Percentiles rank a stretch among this genome's conserved stretches.
phyloP scores from a whole-genome alignment of 2,797 vertebrate genomes.

The Arctocebus calabarensis region DNA sequence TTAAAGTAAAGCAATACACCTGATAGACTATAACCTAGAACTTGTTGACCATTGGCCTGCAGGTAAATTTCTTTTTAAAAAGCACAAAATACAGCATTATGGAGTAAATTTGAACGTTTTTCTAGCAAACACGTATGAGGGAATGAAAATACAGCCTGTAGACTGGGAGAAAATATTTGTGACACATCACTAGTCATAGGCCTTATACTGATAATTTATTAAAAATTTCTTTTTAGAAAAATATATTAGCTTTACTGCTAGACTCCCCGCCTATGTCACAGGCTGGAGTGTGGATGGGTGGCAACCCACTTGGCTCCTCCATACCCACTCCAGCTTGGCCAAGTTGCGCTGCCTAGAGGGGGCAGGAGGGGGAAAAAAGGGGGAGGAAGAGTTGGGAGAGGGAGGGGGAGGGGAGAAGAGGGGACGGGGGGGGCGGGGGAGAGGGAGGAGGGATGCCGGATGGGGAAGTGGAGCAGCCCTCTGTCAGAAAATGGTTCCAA shows the following conservation, averaged over 20 bases:
- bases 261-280: too few relatives aligned
- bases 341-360: too few relatives aligned
- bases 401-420: too few relatives aligned
- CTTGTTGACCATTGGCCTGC: neutral
- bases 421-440: too few relatives aligned
- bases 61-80: neutral
- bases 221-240: neutral
- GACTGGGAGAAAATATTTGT: neutral
- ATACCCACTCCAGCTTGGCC: too few relatives aligned
- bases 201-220: neutral
- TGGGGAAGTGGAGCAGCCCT: too few relatives aligned
- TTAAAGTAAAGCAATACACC: neutral
- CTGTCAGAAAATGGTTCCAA: constrained; percentile 90
- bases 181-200: neutral
- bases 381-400: too few relatives aligned
- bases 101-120: neutral
- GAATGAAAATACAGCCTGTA: neutral
- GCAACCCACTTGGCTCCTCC: too few relatives aligned
- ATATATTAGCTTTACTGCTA: too few relatives aligned
- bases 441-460: too few relatives aligned
- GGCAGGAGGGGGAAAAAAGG: too few relatives aligned
- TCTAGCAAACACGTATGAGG: neutral
- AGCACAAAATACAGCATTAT: neutral
- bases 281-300: too few relatives aligned
- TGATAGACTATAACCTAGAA: neutral